Conservation (phyloP, 2,888 invertebrate genomes). For the Hedychridium roseum region DNA sequence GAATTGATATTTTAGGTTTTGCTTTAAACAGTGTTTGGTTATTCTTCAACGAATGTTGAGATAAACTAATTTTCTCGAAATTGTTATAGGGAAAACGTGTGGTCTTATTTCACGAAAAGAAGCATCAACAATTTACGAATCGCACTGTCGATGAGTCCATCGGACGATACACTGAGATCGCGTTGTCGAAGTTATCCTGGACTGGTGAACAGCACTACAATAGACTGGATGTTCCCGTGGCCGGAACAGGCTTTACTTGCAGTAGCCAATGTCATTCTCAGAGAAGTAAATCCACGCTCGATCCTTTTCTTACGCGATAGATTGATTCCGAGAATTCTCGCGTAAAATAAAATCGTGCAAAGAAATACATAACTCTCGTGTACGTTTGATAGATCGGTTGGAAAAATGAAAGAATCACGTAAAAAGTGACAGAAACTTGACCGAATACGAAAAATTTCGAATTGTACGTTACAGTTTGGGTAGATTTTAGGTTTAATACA, state of each 20-base stretch:
- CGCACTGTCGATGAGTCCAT: conserved; percentile 90
- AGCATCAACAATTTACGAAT: conserved; percentile 88
- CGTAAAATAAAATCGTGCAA: neutral
- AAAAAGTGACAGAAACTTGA: too few species aligned
- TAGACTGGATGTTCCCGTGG: conserved; percentile 96
- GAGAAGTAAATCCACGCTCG: conserved; percentile 70
- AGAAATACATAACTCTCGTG: neutral
- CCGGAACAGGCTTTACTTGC: conserved; percentile 88
- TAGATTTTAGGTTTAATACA: too few species aligned
- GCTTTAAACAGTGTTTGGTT: too few species aligned
- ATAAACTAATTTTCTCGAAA: neutral
- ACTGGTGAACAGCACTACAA: conserved; percentile 88
- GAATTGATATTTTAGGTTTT: too few species aligned
- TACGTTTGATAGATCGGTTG: conserved; percentile 1
- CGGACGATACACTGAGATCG: conserved; percentile 82
- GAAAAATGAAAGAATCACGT: neutral
- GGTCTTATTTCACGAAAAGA: conserved; percentile 82
- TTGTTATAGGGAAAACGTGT: conserved; percentile 76
- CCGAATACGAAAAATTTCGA: too few species aligned
- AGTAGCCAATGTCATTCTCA: conserved; percentile 84
- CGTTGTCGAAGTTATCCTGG: conserved; percentile 92
- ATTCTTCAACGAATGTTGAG: too few species aligned
- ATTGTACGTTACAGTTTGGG: too few species aligned
- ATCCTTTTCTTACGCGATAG: too few species aligned
- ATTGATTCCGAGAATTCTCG: neutral